Evolutionary conservation across 30 jellyfish, hydroid and myxozoan genomes (phyloP).

Genomic region (Chironex yamaguchii): DNA sequence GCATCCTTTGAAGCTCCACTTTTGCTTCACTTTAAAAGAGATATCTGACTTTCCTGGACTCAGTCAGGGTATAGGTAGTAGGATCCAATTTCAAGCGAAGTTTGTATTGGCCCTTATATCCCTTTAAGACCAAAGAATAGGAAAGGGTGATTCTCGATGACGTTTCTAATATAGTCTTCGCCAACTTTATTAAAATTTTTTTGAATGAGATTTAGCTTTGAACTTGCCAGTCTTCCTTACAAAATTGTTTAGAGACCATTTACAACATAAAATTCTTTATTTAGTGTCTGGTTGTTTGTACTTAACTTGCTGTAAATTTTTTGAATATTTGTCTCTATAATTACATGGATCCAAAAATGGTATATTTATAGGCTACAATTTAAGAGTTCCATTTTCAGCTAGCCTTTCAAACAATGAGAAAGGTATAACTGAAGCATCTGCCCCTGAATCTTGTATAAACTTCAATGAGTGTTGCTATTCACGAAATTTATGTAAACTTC

Average conservation of each 20-base stretch:
- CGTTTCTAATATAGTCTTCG: too few species aligned
- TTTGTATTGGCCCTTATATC: constrained; percentile 40
- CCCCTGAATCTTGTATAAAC: too few species aligned
- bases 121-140: constrained; percentile 26
- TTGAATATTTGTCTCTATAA: constrained; percentile 16
- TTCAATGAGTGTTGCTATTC: too few species aligned
- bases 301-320: constrained; percentile 18
- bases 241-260: constrained; percentile 20
- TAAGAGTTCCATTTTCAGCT: constrained; percentile 34
- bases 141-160: constrained; percentile 16
- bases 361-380: constrained; percentile 41
- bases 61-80: constrained; percentile 30
- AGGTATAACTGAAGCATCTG: background rate
- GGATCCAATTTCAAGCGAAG: constrained; percentile 20
- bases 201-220: constrained; percentile 11
- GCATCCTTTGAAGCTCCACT: constrained; percentile 43
- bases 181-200: too few species aligned
- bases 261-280: constrained; percentile 24
- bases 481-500: too few species aligned
- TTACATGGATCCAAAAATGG: constrained; percentile 19
- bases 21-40: constrained; percentile 37
- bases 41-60: constrained; percentile 19
- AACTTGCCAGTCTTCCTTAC: constrained; percentile 31
- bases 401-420: constrained; percentile 34
- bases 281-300: constrained; percentile 11